Evolutionary conservation across 2,888 invertebrate species (phyloP).

Genomic region (Dendrolimus pini): DNA sequence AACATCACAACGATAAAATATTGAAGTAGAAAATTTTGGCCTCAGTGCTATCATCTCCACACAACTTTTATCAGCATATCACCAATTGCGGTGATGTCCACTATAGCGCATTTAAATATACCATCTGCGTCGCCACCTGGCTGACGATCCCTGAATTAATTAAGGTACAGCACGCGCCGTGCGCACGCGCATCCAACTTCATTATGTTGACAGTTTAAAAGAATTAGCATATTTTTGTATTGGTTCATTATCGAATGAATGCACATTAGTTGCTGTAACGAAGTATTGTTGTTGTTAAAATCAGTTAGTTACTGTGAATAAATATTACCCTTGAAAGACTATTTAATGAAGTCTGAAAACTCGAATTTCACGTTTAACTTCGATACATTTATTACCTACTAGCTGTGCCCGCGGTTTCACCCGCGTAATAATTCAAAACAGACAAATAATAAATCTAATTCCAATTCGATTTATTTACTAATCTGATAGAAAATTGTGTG

Average conservation of each 20-base stretch:
- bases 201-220: not conserved
- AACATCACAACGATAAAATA: too few species aligned
- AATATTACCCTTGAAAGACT: too few species aligned
- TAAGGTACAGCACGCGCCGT: constrained; percentile 46
- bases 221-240: not conserved
- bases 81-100: not conserved
- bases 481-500: too few species aligned
- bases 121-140: constrained; percentile 72
- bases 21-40: not conserved
- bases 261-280: not conserved
- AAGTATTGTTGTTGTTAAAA: not conserved
- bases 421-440: too few species aligned
- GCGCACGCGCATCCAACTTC: constrained; percentile 20
- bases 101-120: not conserved
- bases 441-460: too few species aligned
- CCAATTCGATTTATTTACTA: too few species aligned
- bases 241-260: not conserved
- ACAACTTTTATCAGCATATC: not conserved
- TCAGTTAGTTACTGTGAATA: too few species aligned
- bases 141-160: constrained; percentile 56
- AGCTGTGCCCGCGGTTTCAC: too few species aligned
- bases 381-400: too few species aligned
- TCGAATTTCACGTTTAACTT: too few species aligned
- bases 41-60: not conserved
- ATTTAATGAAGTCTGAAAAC: too few species aligned